phyloP scores from a whole-genome alignment of 1,140 invertebrate genomes.

The Orchesella cincta region DNA sequence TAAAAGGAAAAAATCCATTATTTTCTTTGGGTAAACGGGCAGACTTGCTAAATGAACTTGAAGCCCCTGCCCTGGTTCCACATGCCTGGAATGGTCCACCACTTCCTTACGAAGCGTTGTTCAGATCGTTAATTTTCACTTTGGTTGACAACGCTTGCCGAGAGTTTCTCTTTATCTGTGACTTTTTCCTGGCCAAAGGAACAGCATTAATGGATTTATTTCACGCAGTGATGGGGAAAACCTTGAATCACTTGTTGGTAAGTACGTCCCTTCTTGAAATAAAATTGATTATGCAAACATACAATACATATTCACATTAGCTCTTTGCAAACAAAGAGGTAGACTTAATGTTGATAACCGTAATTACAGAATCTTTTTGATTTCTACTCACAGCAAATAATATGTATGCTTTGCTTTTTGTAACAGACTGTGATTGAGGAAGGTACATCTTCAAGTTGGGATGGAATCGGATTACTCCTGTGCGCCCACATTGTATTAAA shows the following conservation, averaged over 20 bases:
- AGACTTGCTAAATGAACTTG: slow-evolving; percentile 85
- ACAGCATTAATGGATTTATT: slow-evolving; percentile 86
- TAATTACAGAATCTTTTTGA: slow-evolving; percentile 6
- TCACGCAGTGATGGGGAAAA: slow-evolving; percentile 90
- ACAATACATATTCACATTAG: too few relatives aligned
- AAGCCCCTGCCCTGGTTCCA: slow-evolving; percentile 94
- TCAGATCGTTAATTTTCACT: slow-evolving; percentile 94
- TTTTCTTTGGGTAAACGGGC: slow-evolving; percentile 90
- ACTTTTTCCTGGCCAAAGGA: slow-evolving; percentile 91
- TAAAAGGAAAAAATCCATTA: slow-evolving; percentile 54
- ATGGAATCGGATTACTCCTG: slow-evolving; percentile 92
- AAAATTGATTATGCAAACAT: too few relatives aligned
- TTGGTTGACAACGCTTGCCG: slow-evolving; percentile 96
- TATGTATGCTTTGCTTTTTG: too few relatives aligned
- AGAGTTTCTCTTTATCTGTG: slow-evolving; percentile 93
- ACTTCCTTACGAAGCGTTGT: slow-evolving; percentile 87
- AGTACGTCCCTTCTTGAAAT: slow-evolving; percentile 53
- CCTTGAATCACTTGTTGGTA: slow-evolving; percentile 80
- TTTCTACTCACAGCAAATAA: too few relatives aligned
- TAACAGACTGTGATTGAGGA: slow-evolving; percentile 47
- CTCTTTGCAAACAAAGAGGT: too few relatives aligned
- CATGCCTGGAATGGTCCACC: slow-evolving; percentile 64
- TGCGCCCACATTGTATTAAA: slow-evolving; percentile 92
- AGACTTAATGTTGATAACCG: too few relatives aligned
- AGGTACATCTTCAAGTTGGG: slow-evolving; percentile 65